Evolutionary conservation across 1,140 invertebrate genomes (phyloP), one percentile per base, ranked within the genome.

Genomic region (Drosophila obscura): DNA sequence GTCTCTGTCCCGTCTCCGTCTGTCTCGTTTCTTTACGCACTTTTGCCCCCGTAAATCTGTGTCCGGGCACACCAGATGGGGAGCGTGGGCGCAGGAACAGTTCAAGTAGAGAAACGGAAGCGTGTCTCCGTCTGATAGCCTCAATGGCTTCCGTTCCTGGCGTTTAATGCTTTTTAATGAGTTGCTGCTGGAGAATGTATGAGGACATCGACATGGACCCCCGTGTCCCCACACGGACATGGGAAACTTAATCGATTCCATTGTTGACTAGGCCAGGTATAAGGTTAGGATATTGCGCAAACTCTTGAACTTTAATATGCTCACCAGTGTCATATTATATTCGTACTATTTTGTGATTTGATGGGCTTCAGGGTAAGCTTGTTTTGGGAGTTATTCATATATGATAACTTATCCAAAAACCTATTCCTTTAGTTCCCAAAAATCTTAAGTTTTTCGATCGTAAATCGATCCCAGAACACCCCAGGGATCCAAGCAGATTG

Each of bases 101-200:
- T 58, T 75, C 67, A 71, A 71, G 67, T 43, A 71, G 81, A 78
- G 77, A 77, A 79, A 58, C 72, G 83, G 83, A 87, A 88, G 80
- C 79, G 64, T 88, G 82, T 87, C 75, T 68, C 59, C 67, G 61
- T 64, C 83, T 77, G 83, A 88, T 88, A 88, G 79, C 63, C 80
- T 64, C 83, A 88, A 87, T 73, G 83, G 83, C 84, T 87, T 87
- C 83, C 83, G 82, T 81, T 83, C 48, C 67, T 88, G 83, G 62
- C 79, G 76, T 83, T 87, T 87, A 87, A 87, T 88, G 83, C 83
- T 87, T 88, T 87, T 87, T 87, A 87, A 87, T 87, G 83, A 87
- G 83, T 84, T 84, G 73, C 73, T 59, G 41, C 63, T 68, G 39
- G 48, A 48, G 56, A 56, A 65, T 52, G 48, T 53, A 48, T 57